These are phyloP conservation scores for Blennius ocellaris DNA, from an alignment of 2,113 vertebrate species.

Conservation along the genomic window DNA sequence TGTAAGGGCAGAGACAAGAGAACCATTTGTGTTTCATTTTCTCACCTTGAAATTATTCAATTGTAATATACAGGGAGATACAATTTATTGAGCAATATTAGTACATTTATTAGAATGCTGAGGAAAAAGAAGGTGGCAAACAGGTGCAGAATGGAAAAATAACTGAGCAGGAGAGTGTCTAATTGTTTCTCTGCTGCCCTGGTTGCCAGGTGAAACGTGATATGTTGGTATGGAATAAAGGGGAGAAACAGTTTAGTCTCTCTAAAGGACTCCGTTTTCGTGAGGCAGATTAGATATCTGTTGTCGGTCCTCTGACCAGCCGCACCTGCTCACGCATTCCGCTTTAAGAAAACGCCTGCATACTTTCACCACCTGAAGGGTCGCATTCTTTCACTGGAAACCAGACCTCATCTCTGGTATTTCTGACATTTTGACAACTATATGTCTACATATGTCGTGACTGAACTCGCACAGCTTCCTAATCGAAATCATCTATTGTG, in stretches of 20 bases:
- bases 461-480: neutral
- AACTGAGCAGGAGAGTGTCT: slow-evolving; percentile 3
- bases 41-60: neutral
- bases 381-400: slow-evolving; percentile 12
- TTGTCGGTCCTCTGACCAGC: slow-evolving; percentile 22
- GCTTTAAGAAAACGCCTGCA: slow-evolving; percentile 43
- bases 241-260: slow-evolving; percentile 43
- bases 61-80: neutral
- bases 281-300: slow-evolving; percentile 46
- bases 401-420: neutral
- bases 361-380: slow-evolving; percentile 21
- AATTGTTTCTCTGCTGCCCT: slow-evolving; percentile 25
- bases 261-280: slow-evolving; percentile 35
- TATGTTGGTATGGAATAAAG: neutral
- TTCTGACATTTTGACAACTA: neutral
- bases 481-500: neutral
- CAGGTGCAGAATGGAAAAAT: slow-evolving; percentile 16
- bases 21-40: neutral
- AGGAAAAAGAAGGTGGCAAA: neutral
- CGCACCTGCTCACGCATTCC: slow-evolving; percentile 23
- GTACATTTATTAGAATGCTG: neutral
- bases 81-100: too few species aligned
- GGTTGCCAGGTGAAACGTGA: slow-evolving; percentile 53
- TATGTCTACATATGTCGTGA: neutral
- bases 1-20: too few species aligned